Percentiles rank a stretch among this genome's conserved stretches.
These are phyloP conservation scores for Linepithema humile DNA, from an alignment of 1,140 invertebrate species.

Conservation along the genomic window DNA sequence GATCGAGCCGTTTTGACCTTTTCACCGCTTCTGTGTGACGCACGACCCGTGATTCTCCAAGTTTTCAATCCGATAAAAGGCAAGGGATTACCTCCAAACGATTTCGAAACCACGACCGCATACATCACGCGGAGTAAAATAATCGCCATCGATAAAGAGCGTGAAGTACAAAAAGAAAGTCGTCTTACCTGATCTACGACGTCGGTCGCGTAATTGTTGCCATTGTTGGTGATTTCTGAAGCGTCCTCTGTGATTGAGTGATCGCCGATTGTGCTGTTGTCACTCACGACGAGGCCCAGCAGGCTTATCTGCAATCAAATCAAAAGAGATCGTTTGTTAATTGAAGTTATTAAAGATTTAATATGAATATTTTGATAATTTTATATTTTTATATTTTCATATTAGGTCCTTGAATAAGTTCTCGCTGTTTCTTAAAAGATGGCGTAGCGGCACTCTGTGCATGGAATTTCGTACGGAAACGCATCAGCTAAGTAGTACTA, in stretches of 20 bases:
- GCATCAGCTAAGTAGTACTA: too few species aligned
- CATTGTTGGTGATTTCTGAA: conserved; percentile 74
- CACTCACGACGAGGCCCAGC: conserved; percentile 76
- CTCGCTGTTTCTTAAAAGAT: too few species aligned
- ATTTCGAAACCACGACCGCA: conserved; percentile 14
- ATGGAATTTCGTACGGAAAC: too few species aligned
- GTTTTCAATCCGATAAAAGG: conserved; percentile 17
- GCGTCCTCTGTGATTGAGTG: conserved; percentile 75
- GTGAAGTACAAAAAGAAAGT: background rate
- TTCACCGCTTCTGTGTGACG: conserved; percentile 7
- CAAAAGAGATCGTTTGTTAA: background rate
- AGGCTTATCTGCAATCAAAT: conserved; percentile 78
- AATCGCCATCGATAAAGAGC: conserved; percentile 3
- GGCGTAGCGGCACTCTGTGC: too few species aligned
- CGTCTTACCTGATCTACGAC: conserved; percentile 77
- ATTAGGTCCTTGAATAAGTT: too few species aligned
- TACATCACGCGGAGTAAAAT: conserved; percentile 19
- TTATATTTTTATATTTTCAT: too few species aligned
- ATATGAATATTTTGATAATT: background rate
- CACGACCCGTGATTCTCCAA: conserved; percentile 13
- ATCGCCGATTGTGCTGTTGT: conserved; percentile 80
- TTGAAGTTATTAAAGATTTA: background rate
- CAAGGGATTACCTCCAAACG: conserved; percentile 17
- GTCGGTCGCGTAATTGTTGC: conserved; percentile 73
- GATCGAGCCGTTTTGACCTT: conserved; percentile 27